Conservation (phyloP, 2,888 invertebrate genomes). For the Lysandra bellargus region DNA sequence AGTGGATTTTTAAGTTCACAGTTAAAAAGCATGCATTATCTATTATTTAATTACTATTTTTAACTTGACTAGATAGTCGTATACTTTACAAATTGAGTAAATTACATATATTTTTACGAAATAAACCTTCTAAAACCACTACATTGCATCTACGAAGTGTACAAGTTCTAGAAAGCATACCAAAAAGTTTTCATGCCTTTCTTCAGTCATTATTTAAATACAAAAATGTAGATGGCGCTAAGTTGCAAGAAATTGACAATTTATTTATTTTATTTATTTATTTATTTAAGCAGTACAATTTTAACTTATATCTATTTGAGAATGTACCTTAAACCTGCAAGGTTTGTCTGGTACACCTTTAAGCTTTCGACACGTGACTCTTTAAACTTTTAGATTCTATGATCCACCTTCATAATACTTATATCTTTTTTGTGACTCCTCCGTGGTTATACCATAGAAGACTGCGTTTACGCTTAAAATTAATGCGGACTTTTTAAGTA, state of each 20-base stretch:
- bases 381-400: too few species aligned
- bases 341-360: too few species aligned
- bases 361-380: too few species aligned
- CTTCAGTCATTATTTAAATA: background rate
- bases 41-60: background rate
- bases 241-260: background rate
- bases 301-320: too few species aligned
- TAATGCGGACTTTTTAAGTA: too few species aligned
- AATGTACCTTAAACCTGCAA: too few species aligned
- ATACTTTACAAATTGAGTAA: background rate
- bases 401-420: too few species aligned
- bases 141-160: slow-evolving; percentile 1
- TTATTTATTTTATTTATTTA: too few species aligned
- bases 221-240: background rate
- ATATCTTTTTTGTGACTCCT: too few species aligned
- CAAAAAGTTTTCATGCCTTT: background rate
- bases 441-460: too few species aligned
- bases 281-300: too few species aligned
- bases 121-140: slow-evolving; percentile 14
- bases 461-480: too few species aligned
- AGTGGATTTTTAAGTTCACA: background rate
- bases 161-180: slow-evolving; percentile 25
- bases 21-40: background rate
- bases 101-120: slow-evolving; percentile 7
- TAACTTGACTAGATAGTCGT: background rate